A percentile compares a stretch with the other conserved stretches of the same genome.
Conservation (phyloP, 2,113 vertebrate species). For the Ptilorrhoa leucosticta region DNA sequence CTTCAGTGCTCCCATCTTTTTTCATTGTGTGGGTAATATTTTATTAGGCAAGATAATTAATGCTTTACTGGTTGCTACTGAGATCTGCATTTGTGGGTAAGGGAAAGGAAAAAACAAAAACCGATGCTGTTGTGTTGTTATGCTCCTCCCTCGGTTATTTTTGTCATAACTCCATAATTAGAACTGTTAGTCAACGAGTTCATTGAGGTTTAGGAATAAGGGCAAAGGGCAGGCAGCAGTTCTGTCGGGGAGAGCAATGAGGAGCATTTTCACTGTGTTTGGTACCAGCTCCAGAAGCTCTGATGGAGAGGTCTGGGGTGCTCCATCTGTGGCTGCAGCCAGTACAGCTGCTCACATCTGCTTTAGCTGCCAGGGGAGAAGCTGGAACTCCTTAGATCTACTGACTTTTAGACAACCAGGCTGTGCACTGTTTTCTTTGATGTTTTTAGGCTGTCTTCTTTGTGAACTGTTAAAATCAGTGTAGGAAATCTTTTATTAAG, state of each 20-base stretch:
- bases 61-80: background rate
- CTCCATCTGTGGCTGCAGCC: background rate
- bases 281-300: rapidly evolving
- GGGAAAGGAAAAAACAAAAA: background rate
- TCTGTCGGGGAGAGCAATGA: background rate
- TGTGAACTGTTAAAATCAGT: background rate
- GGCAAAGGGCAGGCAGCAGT: background rate
- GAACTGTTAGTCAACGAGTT: background rate
- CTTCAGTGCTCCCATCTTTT: background rate
- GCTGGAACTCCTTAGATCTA: background rate
- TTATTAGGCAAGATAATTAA: background rate
- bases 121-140: background rate
- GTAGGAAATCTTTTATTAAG: background rate
- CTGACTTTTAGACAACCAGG: background rate
- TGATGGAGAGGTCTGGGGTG: background rate
- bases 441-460: background rate
- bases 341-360: background rate
- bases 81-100: background rate
- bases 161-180: background rate
- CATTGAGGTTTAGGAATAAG: background rate
- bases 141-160: background rate
- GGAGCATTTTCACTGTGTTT: background rate
- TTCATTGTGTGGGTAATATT: background rate
- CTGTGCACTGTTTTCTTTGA: background rate
- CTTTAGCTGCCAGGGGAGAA: background rate